phyloP scores from a whole-genome alignment of 23 tunicate species.

The Phallusia fumigata region DNA sequence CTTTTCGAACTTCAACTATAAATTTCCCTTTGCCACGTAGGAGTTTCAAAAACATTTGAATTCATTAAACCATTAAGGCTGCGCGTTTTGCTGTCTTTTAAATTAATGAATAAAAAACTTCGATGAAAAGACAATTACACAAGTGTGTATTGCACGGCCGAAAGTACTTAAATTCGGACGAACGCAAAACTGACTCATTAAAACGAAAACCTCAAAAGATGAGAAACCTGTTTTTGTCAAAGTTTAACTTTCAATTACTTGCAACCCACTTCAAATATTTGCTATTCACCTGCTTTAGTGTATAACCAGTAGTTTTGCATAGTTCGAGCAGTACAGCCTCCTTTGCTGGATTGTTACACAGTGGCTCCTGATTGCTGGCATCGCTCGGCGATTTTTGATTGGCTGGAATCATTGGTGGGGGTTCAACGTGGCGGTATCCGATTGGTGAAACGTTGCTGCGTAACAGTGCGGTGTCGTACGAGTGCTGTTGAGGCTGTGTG shows the following conservation, averaged over 20 bases:
- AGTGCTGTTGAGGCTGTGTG: background rate
- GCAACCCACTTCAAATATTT: background rate
- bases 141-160: too few relatives aligned
- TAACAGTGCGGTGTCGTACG: background rate
- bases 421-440: background rate
- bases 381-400: slow-evolving; percentile 56
- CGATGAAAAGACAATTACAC: too few relatives aligned
- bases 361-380: slow-evolving; percentile 57
- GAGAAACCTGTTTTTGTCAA: too few relatives aligned
- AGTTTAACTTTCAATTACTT: slow-evolving; percentile 6
- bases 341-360: slow-evolving; percentile 87
- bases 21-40: too few relatives aligned
- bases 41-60: too few relatives aligned
- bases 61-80: too few relatives aligned
- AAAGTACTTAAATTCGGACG: too few relatives aligned
- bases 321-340: slow-evolving; percentile 63
- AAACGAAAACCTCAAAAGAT: too few relatives aligned
- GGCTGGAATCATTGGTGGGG: slow-evolving; percentile 31
- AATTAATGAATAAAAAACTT: background rate
- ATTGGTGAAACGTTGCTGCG: background rate
- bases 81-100: background rate
- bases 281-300: slow-evolving; percentile 62
- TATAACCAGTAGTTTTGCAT: slow-evolving; percentile 76
- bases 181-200: too few relatives aligned
- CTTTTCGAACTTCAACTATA: too few relatives aligned